A percentile compares a stretch with the other conserved stretches of the same genome.
phyloP scores from a whole-genome alignment of 2,113 vertebrate genomes.

The Nycticryphes semicollaris region DNA sequence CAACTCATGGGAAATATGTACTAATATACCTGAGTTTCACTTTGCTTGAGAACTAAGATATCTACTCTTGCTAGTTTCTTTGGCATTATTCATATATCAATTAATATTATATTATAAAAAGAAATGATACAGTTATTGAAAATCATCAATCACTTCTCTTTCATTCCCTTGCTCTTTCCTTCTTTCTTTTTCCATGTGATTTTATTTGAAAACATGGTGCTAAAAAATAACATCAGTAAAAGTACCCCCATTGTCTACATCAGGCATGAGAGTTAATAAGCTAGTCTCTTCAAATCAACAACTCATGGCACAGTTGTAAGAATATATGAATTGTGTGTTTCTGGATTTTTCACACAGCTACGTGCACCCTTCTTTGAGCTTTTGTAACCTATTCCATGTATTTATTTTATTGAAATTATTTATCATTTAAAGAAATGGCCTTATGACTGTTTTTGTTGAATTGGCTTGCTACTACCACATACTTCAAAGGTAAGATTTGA shows the following conservation, averaged over 20 bases:
- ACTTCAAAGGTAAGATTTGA: neutral
- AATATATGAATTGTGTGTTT: neutral
- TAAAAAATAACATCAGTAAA: neutral
- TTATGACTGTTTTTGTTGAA: neutral
- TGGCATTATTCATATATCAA: neutral
- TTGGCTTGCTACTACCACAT: neutral
- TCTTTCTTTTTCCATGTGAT: neutral
- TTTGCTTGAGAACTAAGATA: constrained; percentile 22
- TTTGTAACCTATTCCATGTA: neutral
- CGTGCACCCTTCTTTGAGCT: neutral
- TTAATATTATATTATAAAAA: neutral
- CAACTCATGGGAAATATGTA: constrained; percentile 62
- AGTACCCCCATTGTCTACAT: neutral
- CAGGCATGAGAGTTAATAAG: neutral
- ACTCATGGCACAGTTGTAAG: neutral
- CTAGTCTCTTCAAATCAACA: neutral
- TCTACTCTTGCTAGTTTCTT: neutral
- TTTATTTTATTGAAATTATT: neutral
- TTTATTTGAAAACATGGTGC: neutral
- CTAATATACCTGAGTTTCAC: constrained; percentile 25
- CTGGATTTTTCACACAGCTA: neutral
- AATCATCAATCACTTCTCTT: neutral
- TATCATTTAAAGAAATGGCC: neutral
- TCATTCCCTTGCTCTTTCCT: neutral
- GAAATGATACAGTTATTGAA: neutral